Conservation (phyloP, 1,140 invertebrate genomes). For the Phymastichus coffea region DNA sequence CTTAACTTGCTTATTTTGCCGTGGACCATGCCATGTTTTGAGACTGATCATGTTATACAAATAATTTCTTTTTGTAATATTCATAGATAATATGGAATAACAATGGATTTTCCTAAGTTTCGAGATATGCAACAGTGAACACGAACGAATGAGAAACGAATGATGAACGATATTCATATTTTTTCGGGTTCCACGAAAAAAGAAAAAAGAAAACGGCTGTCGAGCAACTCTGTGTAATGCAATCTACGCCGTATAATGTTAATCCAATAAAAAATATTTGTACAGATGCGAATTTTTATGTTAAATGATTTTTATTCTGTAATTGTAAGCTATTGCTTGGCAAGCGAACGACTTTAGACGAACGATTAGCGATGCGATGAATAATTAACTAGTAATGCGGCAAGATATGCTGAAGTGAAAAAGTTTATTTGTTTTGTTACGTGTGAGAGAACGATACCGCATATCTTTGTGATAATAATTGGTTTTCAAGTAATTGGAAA, state of each 20-base stretch:
- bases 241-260: conserved; percentile 20
- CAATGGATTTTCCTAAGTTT: conserved; percentile 8
- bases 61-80: conserved; percentile 23
- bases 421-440: conserved; percentile 4
- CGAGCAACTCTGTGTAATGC: conserved; percentile 15
- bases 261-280: conserved; percentile 20
- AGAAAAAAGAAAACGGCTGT: conserved; percentile 10
- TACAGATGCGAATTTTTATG: conserved; percentile 17
- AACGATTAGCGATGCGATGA: conserved; percentile 9
- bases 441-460: conserved; percentile 25
- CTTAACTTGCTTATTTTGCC: conserved; percentile 23
- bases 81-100: conserved; percentile 12
- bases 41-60: conserved; percentile 25
- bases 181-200: conserved; percentile 15
- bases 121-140: background rate
- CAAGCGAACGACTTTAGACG: conserved; percentile 4
- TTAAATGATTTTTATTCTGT: no score
- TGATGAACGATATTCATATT: conserved; percentile 3
- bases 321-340: no score
- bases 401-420: conserved; percentile 16
- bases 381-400: conserved; percentile 5
- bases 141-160: background rate
- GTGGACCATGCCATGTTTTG: conserved; percentile 28
- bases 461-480: conserved; percentile 31
- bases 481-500: conserved; percentile 1